Evolutionary conservation across 1,140 invertebrate species (phyloP).

Genomic region (Macrobrachium nipponense): DNA sequence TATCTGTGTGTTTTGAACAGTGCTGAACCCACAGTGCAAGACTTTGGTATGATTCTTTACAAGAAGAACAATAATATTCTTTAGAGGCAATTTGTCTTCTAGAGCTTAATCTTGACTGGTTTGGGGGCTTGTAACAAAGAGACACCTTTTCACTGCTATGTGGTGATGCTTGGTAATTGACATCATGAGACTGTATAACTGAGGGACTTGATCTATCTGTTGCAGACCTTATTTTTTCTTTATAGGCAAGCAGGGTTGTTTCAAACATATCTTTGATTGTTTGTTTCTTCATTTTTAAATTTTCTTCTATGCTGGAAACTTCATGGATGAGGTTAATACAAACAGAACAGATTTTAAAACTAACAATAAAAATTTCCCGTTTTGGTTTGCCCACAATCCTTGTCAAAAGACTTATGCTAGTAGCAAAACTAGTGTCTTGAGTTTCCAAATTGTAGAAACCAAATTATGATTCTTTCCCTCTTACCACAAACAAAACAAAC

Average conservation of each 20-base stretch:
- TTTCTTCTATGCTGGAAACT: slow-evolving; percentile 40
- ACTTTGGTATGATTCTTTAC: slow-evolving; percentile 43
- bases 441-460: slow-evolving; percentile 4
- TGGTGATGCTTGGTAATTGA: neutral
- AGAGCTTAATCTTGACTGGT: slow-evolving; percentile 17
- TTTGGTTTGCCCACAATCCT: slow-evolving; percentile 42
- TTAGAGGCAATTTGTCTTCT: slow-evolving; percentile 35
- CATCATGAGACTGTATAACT: neutral
- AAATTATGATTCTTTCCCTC: slow-evolving; percentile 12
- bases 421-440: slow-evolving; percentile 7
- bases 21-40: slow-evolving; percentile 53
- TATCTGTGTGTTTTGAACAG: slow-evolving; percentile 46
- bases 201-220: neutral
- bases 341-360: slow-evolving; percentile 36
- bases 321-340: slow-evolving; percentile 41
- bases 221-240: slow-evolving; percentile 8
- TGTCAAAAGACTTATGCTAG: slow-evolving; percentile 15
- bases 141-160: neutral
- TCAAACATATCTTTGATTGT: slow-evolving; percentile 50
- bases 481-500: slow-evolving; percentile 53
- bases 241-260: slow-evolving; percentile 28
- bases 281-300: slow-evolving; percentile 49
- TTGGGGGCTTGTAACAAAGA: neutral
- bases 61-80: slow-evolving; percentile 48
- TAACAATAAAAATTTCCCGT: slow-evolving; percentile 34